These are phyloP conservation scores for Nineta flava DNA, from an alignment of 2,888 invertebrate species.

Conservation along the genomic window DNA sequence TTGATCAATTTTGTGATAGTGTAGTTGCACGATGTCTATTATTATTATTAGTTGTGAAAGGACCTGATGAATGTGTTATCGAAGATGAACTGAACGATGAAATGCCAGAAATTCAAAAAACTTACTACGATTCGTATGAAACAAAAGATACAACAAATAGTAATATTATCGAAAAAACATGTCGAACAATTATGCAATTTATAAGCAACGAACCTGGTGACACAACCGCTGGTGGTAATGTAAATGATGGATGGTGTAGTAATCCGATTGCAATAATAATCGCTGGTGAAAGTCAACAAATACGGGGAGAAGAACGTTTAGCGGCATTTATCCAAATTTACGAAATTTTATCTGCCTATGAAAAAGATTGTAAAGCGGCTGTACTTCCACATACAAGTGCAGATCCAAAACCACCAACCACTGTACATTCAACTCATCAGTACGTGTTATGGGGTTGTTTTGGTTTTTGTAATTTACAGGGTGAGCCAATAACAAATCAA, in stretches of 20 bases:
- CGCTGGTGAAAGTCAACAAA: constrained; percentile 23
- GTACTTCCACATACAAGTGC: neutral
- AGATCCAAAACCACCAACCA: constrained; percentile 18
- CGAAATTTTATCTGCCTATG: constrained; percentile 17
- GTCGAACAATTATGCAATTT: constrained; percentile 21
- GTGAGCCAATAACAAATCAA: constrained; percentile 24
- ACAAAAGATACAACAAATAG: constrained; percentile 12
- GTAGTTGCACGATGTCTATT: constrained; percentile 32
- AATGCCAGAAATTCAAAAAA: constrained; percentile 20
- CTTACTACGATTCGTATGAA: constrained; percentile 24
- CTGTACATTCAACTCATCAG: constrained; percentile 29
- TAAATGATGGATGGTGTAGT: constrained; percentile 23
- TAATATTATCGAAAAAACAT: constrained; percentile 12
- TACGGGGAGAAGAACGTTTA: constrained; percentile 21
- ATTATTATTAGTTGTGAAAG: constrained; percentile 31
- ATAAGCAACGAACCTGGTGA: constrained; percentile 23
- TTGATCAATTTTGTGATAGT: constrained; percentile 26
- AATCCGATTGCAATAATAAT: constrained; percentile 20
- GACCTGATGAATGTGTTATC: constrained; percentile 16
- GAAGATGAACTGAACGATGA: constrained; percentile 15
- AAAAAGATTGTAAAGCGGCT: neutral
- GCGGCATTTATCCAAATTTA: constrained; percentile 24
- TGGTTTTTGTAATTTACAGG: constrained; percentile 27
- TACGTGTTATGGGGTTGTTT: constrained; percentile 37
- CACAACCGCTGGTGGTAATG: constrained; percentile 11